Evolutionary conservation across 2,113 vertebrate species (phyloP), one percentile per base, ranked within the genome.

Genomic region (Deroptyus accipitrinus): DNA sequence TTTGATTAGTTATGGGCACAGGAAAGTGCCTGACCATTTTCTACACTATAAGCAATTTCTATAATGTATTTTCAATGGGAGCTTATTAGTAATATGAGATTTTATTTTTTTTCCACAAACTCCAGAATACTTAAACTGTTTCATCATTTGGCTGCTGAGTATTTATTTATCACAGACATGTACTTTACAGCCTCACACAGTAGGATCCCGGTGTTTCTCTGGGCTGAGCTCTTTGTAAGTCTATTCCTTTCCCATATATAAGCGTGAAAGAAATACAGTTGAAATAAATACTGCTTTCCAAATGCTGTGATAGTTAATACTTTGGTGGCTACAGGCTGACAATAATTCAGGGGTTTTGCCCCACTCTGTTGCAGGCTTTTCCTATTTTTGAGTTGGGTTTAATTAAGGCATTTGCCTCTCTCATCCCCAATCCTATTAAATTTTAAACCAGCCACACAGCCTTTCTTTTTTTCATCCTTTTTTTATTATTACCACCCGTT

Each of bases 231-330:
- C 95, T 93, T 77, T 78, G 91, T 91, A 85, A 84, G 88, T 92
- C 72, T 86, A 88, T 81, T 92, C 83, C 86, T 96, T 91, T 88
- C 92, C 77, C 67, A 74, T 48, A 75, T 31, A 90, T 79, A 95
- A 96, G 92, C 61, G 22, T n/a, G 84, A 96, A 81, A 89, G 89
- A 85, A 94, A 96, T 52, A 84, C 73, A 79, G 95, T 30, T 14
- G 35, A 89, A 97, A 91, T 80, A 97, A 97, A 97, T 39, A 69
- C 73, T 68, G 88, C 75, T 82, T 95, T 94, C 87, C 92, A 88
- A 44, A 31, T 63, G 9, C 90, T 82, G 87, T 31, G 76, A 63
- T 55, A 91, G 92, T 79, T 85, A 92, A 44, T 28, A 49, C 83
- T 88, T 81, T 5, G 4, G 75, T 57, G 88, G 87, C 95, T 91